phyloP scores from a whole-genome alignment of 37 sponge, comb jelly and placozoan genomes.

The Spongilla lacustris region DNA sequence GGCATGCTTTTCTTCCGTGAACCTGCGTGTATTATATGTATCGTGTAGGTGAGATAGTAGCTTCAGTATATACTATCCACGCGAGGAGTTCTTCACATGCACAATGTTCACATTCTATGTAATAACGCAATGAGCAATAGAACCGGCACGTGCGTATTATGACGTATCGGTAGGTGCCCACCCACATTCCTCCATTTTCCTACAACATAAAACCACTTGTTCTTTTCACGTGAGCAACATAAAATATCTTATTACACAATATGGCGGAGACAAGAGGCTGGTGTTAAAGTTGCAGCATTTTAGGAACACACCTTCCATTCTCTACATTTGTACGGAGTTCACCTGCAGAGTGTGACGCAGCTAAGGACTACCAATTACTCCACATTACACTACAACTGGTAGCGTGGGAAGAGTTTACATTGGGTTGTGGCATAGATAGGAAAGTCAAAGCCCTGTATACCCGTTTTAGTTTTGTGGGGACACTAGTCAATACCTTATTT shows the following conservation, averaged over 20 bases:
- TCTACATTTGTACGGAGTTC: slow-evolving; percentile 1
- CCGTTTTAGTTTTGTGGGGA: background rate
- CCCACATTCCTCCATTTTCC: background rate
- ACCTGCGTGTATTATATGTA: too few relatives aligned
- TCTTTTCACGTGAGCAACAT: background rate
- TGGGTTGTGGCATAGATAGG: background rate
- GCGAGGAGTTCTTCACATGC: too few relatives aligned
- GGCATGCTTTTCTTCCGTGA: too few relatives aligned
- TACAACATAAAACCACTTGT: background rate
- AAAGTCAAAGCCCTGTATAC: background rate
- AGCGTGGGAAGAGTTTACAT: background rate
- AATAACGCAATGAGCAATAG: too few relatives aligned
- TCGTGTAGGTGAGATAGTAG: too few relatives aligned
- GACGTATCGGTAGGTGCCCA: background rate
- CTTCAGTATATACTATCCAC: too few relatives aligned
- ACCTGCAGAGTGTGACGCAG: background rate
- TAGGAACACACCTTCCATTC: slow-evolving; percentile 1
- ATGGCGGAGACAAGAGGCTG: slow-evolving; percentile 1
- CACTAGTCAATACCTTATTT: background rate
- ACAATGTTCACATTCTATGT: too few relatives aligned
- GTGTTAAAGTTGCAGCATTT: slow-evolving; percentile 1
- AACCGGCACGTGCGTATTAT: too few relatives aligned
- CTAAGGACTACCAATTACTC: background rate
- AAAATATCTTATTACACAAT: background rate
- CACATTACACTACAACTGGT: background rate